Evolutionary conservation across 2,113 vertebrate genomes (phyloP), one percentile per base, ranked within the genome.

Genomic region (Synchiropus splendidus): DNA sequence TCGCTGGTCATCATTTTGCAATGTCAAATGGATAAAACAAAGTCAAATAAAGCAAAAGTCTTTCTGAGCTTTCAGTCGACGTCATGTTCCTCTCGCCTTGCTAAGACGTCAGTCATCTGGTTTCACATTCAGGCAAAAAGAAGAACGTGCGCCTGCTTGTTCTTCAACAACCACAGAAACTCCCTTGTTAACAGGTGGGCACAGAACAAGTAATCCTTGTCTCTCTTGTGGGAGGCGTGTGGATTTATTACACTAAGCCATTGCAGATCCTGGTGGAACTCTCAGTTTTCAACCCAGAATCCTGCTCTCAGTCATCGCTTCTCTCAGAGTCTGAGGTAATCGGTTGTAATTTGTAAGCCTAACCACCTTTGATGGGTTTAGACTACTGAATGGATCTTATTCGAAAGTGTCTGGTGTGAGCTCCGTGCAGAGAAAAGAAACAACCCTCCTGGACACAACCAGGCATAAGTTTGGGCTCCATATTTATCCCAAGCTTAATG

Each of bases 221-320:
- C 16, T 37, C 48, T 52, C 52, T 61, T 45, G 12, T 41, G 44
- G 47, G 58, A 70, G 53, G 35, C 43, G 45, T 39, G 67, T 49
- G 71, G 61, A 62, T 65, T 72, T 75, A 72, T 40, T 17, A 38
- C 48, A 51, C 58, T 53, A 73, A 77, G 39, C 39, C 36, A 48
- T 15, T 39, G 41, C 40, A 58, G 55, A 75, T 65, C 51, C 36
- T 50, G 47, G 9, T 56, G 50, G 36, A 58, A 63, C 58, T 68
- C 54, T 13, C 47, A 49, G 64, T 41, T 40, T 69, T 67, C 34
- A 55, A 58, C 55, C 39, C 44, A 18, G 67, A 69, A 63, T 31
- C 49, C 31, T 48, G 17, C 54, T 53, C 49, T 47, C 36, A 55
- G 48, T 53, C 49, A 44, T 34, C 53, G 48, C 44, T 32, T 18